A percentile compares a stretch with the other conserved stretches of the same genome.
Conservation (phyloP, 2,888 invertebrate species). For the Lithophane socia region DNA sequence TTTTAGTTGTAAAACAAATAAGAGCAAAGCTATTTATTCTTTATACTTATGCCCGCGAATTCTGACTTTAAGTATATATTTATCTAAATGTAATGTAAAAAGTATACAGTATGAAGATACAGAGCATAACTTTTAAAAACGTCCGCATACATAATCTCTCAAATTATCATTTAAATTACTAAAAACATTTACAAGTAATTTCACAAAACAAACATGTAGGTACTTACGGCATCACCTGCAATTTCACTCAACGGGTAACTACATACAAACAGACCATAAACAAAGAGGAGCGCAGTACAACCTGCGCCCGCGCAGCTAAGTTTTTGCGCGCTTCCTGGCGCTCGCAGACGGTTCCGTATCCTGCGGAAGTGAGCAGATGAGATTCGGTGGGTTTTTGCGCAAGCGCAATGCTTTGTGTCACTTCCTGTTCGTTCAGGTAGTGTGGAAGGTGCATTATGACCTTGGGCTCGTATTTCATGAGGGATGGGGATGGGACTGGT, state of each 20-base stretch:
- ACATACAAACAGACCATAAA: conserved; percentile 57
- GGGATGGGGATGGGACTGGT: conserved; percentile 72
- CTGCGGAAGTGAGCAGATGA: conserved; percentile 86
- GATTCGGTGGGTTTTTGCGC: conserved; percentile 82
- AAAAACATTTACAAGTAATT: conserved; percentile 37
- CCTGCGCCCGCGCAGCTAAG: conserved; percentile 75
- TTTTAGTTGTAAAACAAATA: conserved; percentile 29
- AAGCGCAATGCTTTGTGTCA: conserved; percentile 78
- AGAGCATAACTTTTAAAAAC: not conserved
- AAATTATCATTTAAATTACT: conserved; percentile 53
- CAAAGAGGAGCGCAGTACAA: conserved; percentile 69
- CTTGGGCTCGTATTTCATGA: conserved; percentile 82
- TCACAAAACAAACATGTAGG: conserved; percentile 51
- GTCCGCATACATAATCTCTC: not conserved
- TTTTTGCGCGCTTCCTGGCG: conserved; percentile 66
- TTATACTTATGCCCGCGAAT: not conserved
- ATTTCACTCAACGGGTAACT: conserved; percentile 58
- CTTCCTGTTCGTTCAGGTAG: conserved; percentile 81
- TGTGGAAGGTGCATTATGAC: conserved; percentile 86
- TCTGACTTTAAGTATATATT: not conserved
- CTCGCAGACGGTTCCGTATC: conserved; percentile 86
- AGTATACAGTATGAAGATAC: not conserved
- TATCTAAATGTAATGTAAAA: conserved; percentile 1
- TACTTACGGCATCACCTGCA: conserved; percentile 63
- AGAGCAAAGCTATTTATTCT: not conserved